These are phyloP conservation scores for Numenius arquata DNA, from an alignment of 2,113 vertebrate species.

Conservation along the genomic window DNA sequence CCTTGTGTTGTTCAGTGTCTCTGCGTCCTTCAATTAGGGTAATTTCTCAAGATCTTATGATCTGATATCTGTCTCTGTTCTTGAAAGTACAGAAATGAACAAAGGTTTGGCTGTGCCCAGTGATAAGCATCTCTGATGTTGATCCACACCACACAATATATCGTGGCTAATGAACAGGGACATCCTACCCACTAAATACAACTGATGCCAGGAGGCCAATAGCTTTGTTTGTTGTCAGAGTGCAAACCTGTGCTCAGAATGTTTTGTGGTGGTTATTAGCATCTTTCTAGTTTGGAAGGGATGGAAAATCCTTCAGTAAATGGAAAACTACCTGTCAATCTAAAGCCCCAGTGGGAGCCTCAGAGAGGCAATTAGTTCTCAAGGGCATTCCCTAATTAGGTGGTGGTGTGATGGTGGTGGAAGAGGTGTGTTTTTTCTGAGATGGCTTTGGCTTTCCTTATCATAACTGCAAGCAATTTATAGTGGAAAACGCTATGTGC, in stretches of 20 bases:
- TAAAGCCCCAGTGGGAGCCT: background rate
- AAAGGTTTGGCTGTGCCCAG: background rate
- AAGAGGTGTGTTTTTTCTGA: background rate
- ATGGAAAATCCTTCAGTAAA: background rate
- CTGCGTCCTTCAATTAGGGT: background rate
- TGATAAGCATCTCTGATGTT: background rate
- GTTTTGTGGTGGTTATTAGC: background rate
- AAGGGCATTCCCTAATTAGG: slow-evolving; percentile 17
- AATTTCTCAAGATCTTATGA: background rate
- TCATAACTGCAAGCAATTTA: background rate
- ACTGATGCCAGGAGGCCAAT: background rate
- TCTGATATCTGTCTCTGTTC: background rate
- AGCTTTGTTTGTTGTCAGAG: background rate
- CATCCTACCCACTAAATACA: background rate
- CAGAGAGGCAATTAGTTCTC: background rate
- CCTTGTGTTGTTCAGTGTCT: background rate
- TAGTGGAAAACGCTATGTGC: background rate
- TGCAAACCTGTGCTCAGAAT: background rate
- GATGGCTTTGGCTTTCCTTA: background rate
- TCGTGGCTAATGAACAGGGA: background rate
- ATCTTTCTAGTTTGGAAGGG: background rate
- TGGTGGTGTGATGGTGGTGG: background rate
- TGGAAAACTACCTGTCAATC: background rate
- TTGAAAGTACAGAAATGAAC: background rate
- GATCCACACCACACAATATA: background rate